These are phyloP conservation scores for Reticulitermes speratus DNA, from an alignment of 1,140 invertebrate genomes.

Conservation along the genomic window DNA sequence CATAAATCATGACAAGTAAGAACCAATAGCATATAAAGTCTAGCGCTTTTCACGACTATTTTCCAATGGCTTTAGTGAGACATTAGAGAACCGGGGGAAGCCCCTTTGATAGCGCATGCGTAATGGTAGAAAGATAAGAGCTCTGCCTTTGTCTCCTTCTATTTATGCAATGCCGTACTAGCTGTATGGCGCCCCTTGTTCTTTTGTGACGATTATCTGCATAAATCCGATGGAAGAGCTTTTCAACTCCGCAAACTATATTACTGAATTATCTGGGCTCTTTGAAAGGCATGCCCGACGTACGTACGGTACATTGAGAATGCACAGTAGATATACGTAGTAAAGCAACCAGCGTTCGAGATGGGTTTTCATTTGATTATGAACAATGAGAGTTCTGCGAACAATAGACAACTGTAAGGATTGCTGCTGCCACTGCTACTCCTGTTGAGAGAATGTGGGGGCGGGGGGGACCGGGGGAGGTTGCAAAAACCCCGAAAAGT, in stretches of 20 bases:
- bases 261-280: constrained; percentile 37
- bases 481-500: constrained; percentile 18
- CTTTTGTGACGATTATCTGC: constrained; percentile 38
- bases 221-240: constrained; percentile 37
- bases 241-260: constrained; percentile 37
- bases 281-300: constrained; percentile 30
- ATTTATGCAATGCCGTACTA: constrained; percentile 36
- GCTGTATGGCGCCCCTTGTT: constrained; percentile 31
- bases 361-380: constrained; percentile 36
- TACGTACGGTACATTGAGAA: constrained; percentile 28
- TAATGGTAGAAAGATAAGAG: constrained; percentile 36
- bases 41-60: constrained; percentile 31
- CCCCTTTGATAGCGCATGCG: constrained; percentile 32
- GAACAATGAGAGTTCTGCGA: constrained; percentile 35
- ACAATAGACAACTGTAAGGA: constrained; percentile 37
- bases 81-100: constrained; percentile 33
- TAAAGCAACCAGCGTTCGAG: constrained; percentile 22
- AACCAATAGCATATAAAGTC: constrained; percentile 34
- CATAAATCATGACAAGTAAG: constrained; percentile 34
- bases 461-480: neutral
- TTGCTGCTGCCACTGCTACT: constrained; percentile 23
- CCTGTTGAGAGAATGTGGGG: neutral
- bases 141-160: constrained; percentile 35
- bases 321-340: constrained; percentile 27
- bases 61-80: constrained; percentile 35